Percentiles rank a stretch among this genome's conserved stretches.
Evolutionary conservation across 2,888 invertebrate species (phyloP).

Genomic region (Dasypogon diadema): DNA sequence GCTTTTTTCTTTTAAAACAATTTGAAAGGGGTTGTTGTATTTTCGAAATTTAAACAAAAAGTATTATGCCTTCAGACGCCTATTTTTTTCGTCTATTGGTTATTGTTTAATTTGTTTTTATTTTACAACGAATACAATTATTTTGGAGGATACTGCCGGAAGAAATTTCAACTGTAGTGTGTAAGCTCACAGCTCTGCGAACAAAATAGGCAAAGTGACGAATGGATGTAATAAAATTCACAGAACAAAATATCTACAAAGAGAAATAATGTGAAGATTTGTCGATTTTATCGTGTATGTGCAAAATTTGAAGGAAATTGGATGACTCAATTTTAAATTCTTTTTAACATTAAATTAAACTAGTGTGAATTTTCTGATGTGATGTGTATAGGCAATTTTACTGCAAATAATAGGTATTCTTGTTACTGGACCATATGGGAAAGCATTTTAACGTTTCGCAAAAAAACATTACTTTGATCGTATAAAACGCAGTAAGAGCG

Average conservation of each 20-base stretch:
- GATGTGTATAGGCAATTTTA: background rate
- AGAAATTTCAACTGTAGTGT: conserved; percentile 41
- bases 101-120: conserved; percentile 29
- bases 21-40: conserved; percentile 12
- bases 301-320: conserved; percentile 32
- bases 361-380: background rate
- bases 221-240: conserved; percentile 48
- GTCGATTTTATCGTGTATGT: background rate
- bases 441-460: too few relatives aligned
- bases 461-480: too few relatives aligned
- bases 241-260: conserved; percentile 57
- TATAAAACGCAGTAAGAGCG: too few relatives aligned
- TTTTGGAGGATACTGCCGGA: conserved; percentile 44
- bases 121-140: conserved; percentile 18
- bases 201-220: conserved; percentile 57
- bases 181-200: conserved; percentile 50
- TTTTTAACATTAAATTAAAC: conserved; percentile 6
- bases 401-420: background rate
- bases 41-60: conserved; percentile 16
- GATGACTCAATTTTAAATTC: conserved; percentile 17
- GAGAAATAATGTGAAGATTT: conserved; percentile 10
- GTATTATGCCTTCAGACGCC: conserved; percentile 52
- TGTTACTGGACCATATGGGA: background rate
- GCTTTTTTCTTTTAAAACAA: conserved; percentile 18
- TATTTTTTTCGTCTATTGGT: conserved; percentile 56